These are phyloP conservation scores for Rhagoletis zephyria DNA, from an alignment of 1,140 invertebrate species.

Conservation along the genomic window DNA sequence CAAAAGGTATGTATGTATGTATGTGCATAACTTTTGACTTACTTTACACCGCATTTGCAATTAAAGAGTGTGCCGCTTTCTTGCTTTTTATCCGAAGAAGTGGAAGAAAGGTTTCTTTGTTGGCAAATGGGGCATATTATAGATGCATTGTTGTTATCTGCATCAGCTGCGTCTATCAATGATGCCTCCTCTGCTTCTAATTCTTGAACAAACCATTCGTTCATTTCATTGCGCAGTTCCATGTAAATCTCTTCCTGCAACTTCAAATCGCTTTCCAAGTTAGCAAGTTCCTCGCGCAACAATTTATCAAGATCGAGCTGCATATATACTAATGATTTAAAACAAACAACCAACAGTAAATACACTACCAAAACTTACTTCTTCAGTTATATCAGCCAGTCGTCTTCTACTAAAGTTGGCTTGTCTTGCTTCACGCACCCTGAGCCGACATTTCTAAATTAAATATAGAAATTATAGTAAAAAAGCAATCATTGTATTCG, in stretches of 20 bases:
- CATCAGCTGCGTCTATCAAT: conserved; percentile 59
- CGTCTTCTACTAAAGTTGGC: conserved; percentile 5
- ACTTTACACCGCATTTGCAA: conserved; percentile 55
- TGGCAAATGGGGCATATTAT: conserved; percentile 66
- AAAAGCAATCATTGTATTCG: not conserved
- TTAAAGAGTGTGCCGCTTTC: not conserved
- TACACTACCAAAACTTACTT: not conserved
- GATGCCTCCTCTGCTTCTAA: conserved; percentile 63
- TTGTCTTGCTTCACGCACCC: conserved; percentile 53
- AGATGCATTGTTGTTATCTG: conserved; percentile 15
- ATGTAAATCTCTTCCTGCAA: conserved; percentile 65
- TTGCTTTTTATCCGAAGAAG: not conserved
- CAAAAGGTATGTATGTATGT: no score
- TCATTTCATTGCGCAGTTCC: conserved; percentile 64
- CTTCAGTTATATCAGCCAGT: not conserved
- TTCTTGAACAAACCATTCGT: conserved; percentile 68
- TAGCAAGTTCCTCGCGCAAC: conserved; percentile 63
- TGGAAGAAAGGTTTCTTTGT: conserved; percentile 54
- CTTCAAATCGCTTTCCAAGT: conserved; percentile 64
- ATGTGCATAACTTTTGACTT: conserved; percentile 7
- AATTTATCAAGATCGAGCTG: conserved; percentile 57
- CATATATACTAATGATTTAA: not conserved
- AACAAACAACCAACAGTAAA: not conserved
- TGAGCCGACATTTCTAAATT: conserved; percentile 56
- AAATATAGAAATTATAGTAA: not conserved